Conservation (phyloP, 2,888 invertebrate genomes). For the Craniophora ligustri region DNA sequence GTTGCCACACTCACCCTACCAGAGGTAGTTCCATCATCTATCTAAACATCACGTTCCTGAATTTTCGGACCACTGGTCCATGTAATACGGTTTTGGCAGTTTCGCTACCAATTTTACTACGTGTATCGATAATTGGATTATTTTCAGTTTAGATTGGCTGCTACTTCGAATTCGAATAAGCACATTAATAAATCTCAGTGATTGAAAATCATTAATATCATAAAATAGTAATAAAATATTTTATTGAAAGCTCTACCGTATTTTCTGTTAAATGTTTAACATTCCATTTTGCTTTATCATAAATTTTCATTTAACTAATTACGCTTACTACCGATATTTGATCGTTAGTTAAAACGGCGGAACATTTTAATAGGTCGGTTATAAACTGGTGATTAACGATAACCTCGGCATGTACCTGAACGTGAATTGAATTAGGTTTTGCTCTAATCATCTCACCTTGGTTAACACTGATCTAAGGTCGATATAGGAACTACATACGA, state of each 20-base stretch:
- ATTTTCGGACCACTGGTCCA: conserved; percentile 2
- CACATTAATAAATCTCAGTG: too few relatives aligned
- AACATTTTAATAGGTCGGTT: conserved; percentile 10
- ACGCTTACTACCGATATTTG: conserved; percentile 6
- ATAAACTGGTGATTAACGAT: conserved; percentile 10
- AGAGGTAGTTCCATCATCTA: background rate
- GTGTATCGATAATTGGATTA: background rate
- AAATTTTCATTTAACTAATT: conserved; percentile 20
- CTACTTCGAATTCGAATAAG: too few relatives aligned
- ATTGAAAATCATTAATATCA: too few relatives aligned
- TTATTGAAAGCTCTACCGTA: background rate
- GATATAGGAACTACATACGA: too few relatives aligned
- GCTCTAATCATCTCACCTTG: conserved; percentile 12
- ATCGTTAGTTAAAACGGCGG: conserved; percentile 10
- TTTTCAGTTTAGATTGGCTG: background rate
- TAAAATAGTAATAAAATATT: too few relatives aligned
- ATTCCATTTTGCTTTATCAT: conserved; percentile 8
- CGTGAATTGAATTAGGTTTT: conserved; percentile 18
- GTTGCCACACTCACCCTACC: background rate
- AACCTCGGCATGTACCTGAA: background rate
- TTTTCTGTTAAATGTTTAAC: conserved; percentile 1
- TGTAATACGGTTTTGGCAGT: background rate
- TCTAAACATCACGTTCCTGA: background rate
- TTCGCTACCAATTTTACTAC: background rate
- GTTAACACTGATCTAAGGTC: too few relatives aligned